phyloP scores from a whole-genome alignment of 2,888 invertebrate species.

The Julus scandinavius region DNA sequence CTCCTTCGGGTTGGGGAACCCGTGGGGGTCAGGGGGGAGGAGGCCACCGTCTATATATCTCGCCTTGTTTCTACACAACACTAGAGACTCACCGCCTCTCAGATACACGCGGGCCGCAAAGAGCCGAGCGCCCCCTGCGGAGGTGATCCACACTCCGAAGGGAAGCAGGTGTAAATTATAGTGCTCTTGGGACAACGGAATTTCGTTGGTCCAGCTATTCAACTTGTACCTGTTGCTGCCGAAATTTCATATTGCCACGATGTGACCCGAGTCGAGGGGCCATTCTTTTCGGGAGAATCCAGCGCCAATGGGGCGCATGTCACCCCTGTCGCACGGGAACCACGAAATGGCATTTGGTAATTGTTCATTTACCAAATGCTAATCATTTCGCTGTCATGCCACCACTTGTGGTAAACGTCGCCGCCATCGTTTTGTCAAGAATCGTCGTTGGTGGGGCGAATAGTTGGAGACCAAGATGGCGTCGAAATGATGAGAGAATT shows the following conservation, averaged over 20 bases:
- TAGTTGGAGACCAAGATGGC: too few species aligned
- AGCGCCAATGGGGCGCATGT: neutral
- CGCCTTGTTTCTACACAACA: constrained; percentile 24
- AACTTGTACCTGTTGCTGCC: constrained; percentile 7
- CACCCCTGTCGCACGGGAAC: constrained; percentile 21
- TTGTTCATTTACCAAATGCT: constrained; percentile 14
- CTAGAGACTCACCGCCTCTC: constrained; percentile 41
- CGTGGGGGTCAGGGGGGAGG: neutral
- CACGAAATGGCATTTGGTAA: neutral
- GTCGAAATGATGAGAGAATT: too few species aligned
- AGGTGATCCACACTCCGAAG: constrained; percentile 48
- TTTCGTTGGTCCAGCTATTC: neutral
- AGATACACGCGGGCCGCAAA: constrained; percentile 14
- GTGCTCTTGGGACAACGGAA: constrained; percentile 43
- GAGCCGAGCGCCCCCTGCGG: constrained; percentile 40
- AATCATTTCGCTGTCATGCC: constrained; percentile 15
- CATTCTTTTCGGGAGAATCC: neutral
- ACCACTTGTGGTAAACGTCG: neutral
- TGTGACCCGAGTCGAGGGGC: neutral
- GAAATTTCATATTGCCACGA: neutral
- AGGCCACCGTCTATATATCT: constrained; percentile 43
- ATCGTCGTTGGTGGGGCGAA: neutral
- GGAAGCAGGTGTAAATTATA: constrained; percentile 53
- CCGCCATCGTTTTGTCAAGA: neutral
- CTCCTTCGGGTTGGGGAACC: constrained; percentile 8